Conservation (phyloP, 2,113 vertebrate genomes). For the Hippocampus guttulatus region DNA sequence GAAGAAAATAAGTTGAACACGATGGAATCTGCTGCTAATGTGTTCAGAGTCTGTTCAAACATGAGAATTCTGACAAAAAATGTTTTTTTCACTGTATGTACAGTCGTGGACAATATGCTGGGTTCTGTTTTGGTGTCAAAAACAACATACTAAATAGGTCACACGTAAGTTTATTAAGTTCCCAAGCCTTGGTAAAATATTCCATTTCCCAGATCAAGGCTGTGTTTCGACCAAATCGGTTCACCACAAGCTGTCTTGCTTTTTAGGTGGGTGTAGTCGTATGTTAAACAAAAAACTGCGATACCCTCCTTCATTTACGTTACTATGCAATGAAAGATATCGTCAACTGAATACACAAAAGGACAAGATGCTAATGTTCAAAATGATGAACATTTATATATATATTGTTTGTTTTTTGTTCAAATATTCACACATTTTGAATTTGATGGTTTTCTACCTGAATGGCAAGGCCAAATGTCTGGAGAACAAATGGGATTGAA, state of each 20-base stretch:
- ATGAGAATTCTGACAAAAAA: neutral
- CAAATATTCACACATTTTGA: no score
- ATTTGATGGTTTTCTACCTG: no score
- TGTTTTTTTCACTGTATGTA: neutral
- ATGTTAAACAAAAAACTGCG: neutral
- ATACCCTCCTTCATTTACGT: no score
- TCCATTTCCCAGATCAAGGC: neutral
- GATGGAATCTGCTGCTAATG: neutral
- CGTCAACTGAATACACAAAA: no score
- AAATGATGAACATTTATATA: no score
- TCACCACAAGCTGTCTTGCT: neutral
- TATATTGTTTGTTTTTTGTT: no score
- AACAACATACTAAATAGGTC: neutral
- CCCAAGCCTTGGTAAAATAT: neutral
- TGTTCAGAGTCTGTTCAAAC: neutral
- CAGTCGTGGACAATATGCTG: neutral
- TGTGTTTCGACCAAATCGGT: neutral
- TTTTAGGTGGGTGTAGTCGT: neutral
- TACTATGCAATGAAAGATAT: no score
- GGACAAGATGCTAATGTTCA: no score
- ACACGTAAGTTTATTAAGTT: neutral
- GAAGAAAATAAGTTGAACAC: neutral
- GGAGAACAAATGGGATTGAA: no score
- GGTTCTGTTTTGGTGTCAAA: neutral
- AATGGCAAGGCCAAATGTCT: no score